Conservation (phyloP, 1,140 invertebrate species). For the Nasonia longicornis region DNA sequence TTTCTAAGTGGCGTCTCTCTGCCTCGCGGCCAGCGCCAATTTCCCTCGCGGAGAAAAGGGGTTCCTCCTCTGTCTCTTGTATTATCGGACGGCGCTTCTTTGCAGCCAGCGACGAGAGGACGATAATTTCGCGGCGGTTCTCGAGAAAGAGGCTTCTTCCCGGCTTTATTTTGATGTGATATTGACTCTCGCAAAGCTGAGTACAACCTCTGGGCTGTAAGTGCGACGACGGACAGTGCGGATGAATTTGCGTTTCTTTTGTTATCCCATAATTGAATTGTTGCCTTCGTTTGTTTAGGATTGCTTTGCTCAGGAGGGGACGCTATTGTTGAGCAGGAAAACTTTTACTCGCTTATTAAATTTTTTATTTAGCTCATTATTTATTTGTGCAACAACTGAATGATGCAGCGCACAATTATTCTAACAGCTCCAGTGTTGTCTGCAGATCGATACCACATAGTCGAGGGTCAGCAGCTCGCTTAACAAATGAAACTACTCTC, state of each 20-base stretch:
- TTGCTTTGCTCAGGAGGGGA: not conserved
- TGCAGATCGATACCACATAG: not conserved
- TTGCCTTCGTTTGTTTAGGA: not conserved
- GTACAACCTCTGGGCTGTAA: not conserved
- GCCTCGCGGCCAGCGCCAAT: conserved; percentile 50
- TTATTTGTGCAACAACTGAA: not conserved
- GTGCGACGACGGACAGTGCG: not conserved
- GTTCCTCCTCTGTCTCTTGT: conserved; percentile 12
- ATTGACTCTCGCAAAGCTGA: not conserved
- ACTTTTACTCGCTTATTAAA: not conserved
- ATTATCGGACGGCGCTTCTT: conserved; percentile 35
- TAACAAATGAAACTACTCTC: not conserved
- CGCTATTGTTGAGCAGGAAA: too few relatives aligned
- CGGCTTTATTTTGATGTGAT: conserved; percentile 18
- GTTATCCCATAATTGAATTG: not conserved
- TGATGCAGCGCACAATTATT: not conserved
- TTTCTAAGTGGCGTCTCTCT: conserved; percentile 60
- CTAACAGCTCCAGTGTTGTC: not conserved
- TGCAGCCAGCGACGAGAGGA: not conserved
- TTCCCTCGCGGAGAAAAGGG: conserved; percentile 39
- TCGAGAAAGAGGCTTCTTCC: not conserved
- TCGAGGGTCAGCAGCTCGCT: not conserved
- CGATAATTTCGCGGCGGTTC: conserved; percentile 12
- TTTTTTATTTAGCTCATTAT: not conserved
- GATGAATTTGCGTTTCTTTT: not conserved